Conservation (phyloP, 2,113 vertebrate species). For the Mus musculus region DNA sequence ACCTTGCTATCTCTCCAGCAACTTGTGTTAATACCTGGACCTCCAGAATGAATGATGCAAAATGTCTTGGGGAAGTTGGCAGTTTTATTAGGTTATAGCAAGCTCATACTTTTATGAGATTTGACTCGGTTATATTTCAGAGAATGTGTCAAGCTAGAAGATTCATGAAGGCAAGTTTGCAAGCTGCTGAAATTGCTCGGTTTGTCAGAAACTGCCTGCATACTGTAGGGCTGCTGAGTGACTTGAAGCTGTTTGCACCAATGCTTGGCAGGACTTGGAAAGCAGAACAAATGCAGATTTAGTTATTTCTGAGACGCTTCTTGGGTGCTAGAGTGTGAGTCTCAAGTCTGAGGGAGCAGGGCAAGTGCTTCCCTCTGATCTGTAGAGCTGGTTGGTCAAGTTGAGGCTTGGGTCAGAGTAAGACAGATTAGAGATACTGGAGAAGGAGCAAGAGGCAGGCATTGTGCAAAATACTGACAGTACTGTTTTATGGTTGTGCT, state of each 20-base stretch:
- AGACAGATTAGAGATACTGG: not conserved
- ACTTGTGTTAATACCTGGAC: not conserved
- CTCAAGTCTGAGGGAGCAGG: not conserved
- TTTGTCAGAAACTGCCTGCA: not conserved
- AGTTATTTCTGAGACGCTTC: not conserved
- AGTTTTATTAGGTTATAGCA: not conserved
- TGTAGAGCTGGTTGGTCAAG: not conserved
- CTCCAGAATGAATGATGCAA: not conserved
- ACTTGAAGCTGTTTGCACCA: not conserved
- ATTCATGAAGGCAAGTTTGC: conserved; percentile 1
- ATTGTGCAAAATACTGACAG: not conserved
- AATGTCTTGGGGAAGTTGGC: not conserved
- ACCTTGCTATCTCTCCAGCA: not conserved
- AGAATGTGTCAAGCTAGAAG: not conserved
- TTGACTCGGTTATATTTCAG: conserved; percentile 28
- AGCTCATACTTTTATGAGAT: conserved; percentile 20
- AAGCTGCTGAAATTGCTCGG: not conserved
- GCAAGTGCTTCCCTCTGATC: not conserved
- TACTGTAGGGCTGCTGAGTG: not conserved
- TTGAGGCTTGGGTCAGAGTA: not conserved
- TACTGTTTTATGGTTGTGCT: not conserved
- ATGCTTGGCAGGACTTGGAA: not conserved
- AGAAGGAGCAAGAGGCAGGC: not conserved
- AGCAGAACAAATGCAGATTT: not conserved
- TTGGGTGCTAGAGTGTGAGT: not conserved